Percentiles rank a stretch among this genome's conserved stretches.
phyloP scores from a whole-genome alignment of 2,797 vertebrate species.

The Neostethus bicornis region DNA sequence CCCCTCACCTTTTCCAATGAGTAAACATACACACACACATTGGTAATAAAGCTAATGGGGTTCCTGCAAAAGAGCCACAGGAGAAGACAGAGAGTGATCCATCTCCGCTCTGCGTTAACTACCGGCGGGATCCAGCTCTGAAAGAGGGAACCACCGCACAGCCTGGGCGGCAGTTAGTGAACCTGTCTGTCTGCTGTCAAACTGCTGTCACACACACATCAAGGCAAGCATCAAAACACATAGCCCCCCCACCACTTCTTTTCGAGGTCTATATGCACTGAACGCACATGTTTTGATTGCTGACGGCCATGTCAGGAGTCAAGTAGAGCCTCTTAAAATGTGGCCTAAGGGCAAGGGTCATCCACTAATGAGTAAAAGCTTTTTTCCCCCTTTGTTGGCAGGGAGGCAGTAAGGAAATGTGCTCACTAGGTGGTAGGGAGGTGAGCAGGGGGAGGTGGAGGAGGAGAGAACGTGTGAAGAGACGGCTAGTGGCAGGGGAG shows the following conservation, averaged over 20 bases:
- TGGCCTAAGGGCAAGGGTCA: slow-evolving; percentile 79
- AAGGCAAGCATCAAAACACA: slow-evolving; percentile 60
- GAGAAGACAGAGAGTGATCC: slow-evolving; percentile 32
- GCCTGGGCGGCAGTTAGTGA: slow-evolving; percentile 67
- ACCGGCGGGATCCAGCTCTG: slow-evolving; percentile 27
- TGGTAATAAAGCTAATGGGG: slow-evolving; percentile 51
- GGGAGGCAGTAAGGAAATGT: slow-evolving; percentile 75
- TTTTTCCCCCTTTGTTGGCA: slow-evolving; percentile 70
- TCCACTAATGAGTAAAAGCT: slow-evolving; percentile 82
- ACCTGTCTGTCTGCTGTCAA: slow-evolving; percentile 78
- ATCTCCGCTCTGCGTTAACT: slow-evolving; percentile 43
- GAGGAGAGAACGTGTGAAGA: slow-evolving; percentile 71
- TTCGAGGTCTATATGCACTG: slow-evolving; percentile 53
- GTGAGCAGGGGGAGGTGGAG: slow-evolving; percentile 61
- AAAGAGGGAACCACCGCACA: slow-evolving; percentile 47
- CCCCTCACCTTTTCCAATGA: slow-evolving; percentile 45
- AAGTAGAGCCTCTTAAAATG: slow-evolving; percentile 86
- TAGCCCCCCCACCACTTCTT: slow-evolving; percentile 22
- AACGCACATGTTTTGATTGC: slow-evolving; percentile 79
- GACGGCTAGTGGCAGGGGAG: slow-evolving; percentile 72
- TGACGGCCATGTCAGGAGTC: slow-evolving; percentile 84
- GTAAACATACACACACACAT: slow-evolving; percentile 49
- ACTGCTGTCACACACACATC: slow-evolving; percentile 73
- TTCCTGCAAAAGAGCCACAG: slow-evolving; percentile 29
- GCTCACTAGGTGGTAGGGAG: slow-evolving; percentile 75